Conservation (phyloP, 2,113 vertebrate species). For the Amia ocellicauda region DNA sequence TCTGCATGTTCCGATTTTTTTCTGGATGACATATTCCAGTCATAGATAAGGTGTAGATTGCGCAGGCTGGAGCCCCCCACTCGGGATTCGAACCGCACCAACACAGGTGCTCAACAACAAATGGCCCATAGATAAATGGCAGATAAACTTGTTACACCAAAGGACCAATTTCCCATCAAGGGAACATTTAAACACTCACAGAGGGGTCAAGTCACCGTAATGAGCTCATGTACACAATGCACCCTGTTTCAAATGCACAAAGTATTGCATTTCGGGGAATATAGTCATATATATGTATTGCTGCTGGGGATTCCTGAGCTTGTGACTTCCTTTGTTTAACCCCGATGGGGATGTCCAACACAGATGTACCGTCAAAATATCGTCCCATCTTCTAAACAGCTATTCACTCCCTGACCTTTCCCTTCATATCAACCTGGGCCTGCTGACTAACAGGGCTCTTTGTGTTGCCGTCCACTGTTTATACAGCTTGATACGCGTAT, state of each 20-base stretch:
- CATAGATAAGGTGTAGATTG: no score
- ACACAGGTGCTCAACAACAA: no score
- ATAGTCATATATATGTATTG: not conserved
- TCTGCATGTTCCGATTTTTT: no score
- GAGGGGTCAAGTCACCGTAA: no score
- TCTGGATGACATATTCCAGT: no score
- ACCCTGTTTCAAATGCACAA: not conserved
- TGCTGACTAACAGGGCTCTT: slow-evolving; percentile 53
- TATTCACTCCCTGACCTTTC: slow-evolving; percentile 58
- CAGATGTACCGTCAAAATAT: slow-evolving; percentile 72
- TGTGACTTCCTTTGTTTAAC: slow-evolving; percentile 56
- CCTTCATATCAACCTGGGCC: slow-evolving; percentile 40
- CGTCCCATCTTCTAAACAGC: slow-evolving; percentile 8
- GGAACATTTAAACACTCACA: no score
- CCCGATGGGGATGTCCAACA: slow-evolving; percentile 54
- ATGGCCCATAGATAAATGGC: no score
- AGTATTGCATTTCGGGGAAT: not conserved
- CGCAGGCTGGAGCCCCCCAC: no score
- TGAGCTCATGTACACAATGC: no score
- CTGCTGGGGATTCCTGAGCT: not conserved
- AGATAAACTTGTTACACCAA: no score
- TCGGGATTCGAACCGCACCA: no score
- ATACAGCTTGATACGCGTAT: slow-evolving; percentile 59
- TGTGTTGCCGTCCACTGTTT: slow-evolving; percentile 62
- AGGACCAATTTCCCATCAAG: no score